Base-by-base conservation (phyloP, 2,888 invertebrate genomes). In the Lingula anatina region DNA sequence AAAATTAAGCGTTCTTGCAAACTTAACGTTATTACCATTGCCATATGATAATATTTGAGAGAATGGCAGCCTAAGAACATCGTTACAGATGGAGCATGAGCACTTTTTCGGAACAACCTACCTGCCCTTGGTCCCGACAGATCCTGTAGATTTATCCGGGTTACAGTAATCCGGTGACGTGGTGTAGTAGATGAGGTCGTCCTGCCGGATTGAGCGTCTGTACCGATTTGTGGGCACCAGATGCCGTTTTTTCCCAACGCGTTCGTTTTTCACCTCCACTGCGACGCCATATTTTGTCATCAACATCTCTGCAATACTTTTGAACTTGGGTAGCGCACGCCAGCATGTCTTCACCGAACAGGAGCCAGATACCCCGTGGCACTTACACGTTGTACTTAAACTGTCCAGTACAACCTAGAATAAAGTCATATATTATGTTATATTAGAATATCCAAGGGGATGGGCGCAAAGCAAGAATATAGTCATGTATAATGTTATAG, bases 121-220 rank as follows among this genome's bases (percentile, higher is more conserved):
- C 89, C 89, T 84, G 71, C 87, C 88, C 44, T 82, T 80, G 0
- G 89, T 90, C 27, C 89, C 89, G 12, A 85, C 79, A 45, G 88
- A 88, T 15, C 89, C 90, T 3, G 85, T 81, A 40, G 83, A 83
- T 18, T 82, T 80, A 66, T 90, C 88, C 24, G 83, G 83, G 51
- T 85, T 83, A 77, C 90, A 90, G 76, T 89, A 90, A 78, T 90
- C 89, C 0, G 90, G 89, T 50, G 88, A 88, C 68, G 87, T 87
- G 54, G 86, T 85, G 59, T 87, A 83, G 78, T 86, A 90, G 26
- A 89, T 80, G 52, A 90, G 81, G 47, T 86, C 83, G 42, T 85
- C 83, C 41, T 76, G 71, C 1, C 79, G 78, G 51, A 81, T 80
- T 45, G 69, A 62, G 31, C 68, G 68, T 46, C 59, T 56, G n/a